Base-by-base conservation (phyloP, 1,140 invertebrate species). In the Zaprionus nigranus region DNA sequence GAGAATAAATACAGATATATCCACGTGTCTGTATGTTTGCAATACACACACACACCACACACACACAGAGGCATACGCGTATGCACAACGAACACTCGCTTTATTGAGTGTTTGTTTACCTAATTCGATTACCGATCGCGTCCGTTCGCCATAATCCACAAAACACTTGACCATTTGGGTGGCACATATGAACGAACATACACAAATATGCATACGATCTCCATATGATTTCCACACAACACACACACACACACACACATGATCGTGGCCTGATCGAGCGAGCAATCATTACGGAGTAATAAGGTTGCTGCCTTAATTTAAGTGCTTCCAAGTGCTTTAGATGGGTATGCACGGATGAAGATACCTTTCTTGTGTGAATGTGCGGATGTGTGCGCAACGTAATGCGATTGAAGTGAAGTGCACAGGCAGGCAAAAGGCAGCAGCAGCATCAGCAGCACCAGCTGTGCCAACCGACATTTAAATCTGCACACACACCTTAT, bases 91-190 rank as follows among this genome's bases (percentile, higher is more conserved):
- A 81, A 87, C 84, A 86, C 84, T 87, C 84, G 84, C 84, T 79
- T 84, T 51, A 85, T 90, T 56, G 81, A 88, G 84, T 88, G 84
- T 88, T 88, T 88, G 82, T 88, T 88, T 88, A 88, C 84, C 84
- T 88, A 88, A 88, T 88, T 88, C 84, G 84, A 88, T 88, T 88
- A 88, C 85, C 81, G 85, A 90, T 79, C 84, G 85, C 85, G 85
- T 88, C 84, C 84, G 84, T 87, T 90, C 85, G 78, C 85, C 81
- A 90, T 87, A 87, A 87, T 87, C 84, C 85, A 72, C 68, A 80
- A 82, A 81, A 76, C 84, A 87, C 84, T 87, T 87, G 84, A 87
- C 84, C 84, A 87, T 81, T 87, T 87, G 84, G 84, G 84, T 87
- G 84, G 84, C 85, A 81, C 85, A 73, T 49, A 75, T 40, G 73